Evolutionary conservation across 2,113 vertebrate species (phyloP).

Genomic region (Platichthys flesus): DNA sequence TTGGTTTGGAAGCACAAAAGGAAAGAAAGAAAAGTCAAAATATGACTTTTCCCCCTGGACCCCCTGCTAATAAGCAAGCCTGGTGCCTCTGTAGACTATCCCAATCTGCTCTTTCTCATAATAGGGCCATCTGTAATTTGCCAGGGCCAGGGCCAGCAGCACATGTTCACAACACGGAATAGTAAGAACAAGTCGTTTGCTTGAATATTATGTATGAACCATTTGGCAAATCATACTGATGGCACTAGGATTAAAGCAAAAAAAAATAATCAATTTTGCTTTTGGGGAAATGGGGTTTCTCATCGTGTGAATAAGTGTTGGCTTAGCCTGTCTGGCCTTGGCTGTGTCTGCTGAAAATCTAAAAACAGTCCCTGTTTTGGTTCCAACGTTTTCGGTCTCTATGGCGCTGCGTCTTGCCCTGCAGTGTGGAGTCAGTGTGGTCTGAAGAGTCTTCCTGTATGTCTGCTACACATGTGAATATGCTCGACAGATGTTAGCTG

Average conservation of each 20-base stretch:
- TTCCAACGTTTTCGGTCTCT: conserved; percentile 68
- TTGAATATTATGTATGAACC: conserved; percentile 57
- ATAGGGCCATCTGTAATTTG: conserved; percentile 35
- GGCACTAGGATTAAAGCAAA: conserved; percentile 43
- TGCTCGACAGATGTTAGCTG: conserved; percentile 83
- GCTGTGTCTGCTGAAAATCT: conserved; percentile 51
- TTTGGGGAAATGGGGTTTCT: conserved; percentile 53
- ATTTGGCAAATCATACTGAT: conserved; percentile 59
- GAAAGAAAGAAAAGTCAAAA: conserved; percentile 61
- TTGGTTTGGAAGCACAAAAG: conserved; percentile 71
- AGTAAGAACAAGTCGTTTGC: conserved; percentile 60
- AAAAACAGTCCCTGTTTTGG: conserved; percentile 69
- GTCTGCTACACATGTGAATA: conserved; percentile 77
- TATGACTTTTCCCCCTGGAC: conserved; percentile 51
- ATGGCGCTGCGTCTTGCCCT: conserved; percentile 58
- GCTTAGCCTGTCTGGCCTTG: conserved; percentile 50
- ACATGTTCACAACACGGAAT: conserved; percentile 63
- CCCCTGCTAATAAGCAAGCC: conserved; percentile 61
- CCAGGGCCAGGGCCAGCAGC: conserved; percentile 44
- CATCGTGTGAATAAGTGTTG: conserved; percentile 65
- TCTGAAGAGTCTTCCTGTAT: conserved; percentile 64
- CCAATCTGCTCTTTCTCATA: conserved; percentile 59
- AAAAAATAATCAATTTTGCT: conserved; percentile 43
- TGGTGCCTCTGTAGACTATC: conserved; percentile 40
- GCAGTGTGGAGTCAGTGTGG: conserved; percentile 65